These are phyloP conservation scores for Bovichtus variegatus DNA, from an alignment of 2,797 vertebrate genomes.

Conservation along the genomic window DNA sequence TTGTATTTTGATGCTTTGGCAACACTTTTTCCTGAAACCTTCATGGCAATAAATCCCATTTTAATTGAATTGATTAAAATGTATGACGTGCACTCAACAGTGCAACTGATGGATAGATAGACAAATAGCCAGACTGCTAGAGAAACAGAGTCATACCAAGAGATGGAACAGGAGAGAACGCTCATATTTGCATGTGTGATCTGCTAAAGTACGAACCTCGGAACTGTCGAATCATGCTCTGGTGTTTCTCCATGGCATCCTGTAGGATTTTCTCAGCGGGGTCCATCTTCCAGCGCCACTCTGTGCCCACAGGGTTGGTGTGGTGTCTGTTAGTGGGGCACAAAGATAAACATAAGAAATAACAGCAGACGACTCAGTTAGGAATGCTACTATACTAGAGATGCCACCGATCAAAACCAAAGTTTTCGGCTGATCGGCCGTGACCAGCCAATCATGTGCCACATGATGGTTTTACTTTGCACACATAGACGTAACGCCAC, in stretches of 20 bases:
- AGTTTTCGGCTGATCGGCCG: too few relatives aligned
- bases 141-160: not conserved
- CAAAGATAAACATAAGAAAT: not conserved
- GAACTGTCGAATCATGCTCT: conserved; percentile 93
- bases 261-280: conserved; percentile 91
- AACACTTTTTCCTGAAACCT: too few relatives aligned
- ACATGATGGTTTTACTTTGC: too few relatives aligned
- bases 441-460: too few relatives aligned
- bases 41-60: too few relatives aligned
- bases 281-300: conserved; percentile 98
- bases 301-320: conserved; percentile 96
- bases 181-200: not conserved
- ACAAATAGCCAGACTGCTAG: not conserved
- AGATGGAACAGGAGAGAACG: not conserved
- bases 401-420: too few relatives aligned
- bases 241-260: conserved; percentile 92
- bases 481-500: too few relatives aligned
- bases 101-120: not conserved
- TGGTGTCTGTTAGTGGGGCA: conserved; percentile 87
- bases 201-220: conserved; percentile 86
- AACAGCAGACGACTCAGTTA: conserved; percentile 14
- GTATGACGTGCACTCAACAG: not conserved
- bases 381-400: not conserved
- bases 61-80: too few relatives aligned
- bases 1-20: too few relatives aligned